Percentiles rank a stretch among this genome's conserved stretches.
These are phyloP conservation scores for Archips crataeganus DNA, from an alignment of 2,888 invertebrate species.

Conservation along the genomic window DNA sequence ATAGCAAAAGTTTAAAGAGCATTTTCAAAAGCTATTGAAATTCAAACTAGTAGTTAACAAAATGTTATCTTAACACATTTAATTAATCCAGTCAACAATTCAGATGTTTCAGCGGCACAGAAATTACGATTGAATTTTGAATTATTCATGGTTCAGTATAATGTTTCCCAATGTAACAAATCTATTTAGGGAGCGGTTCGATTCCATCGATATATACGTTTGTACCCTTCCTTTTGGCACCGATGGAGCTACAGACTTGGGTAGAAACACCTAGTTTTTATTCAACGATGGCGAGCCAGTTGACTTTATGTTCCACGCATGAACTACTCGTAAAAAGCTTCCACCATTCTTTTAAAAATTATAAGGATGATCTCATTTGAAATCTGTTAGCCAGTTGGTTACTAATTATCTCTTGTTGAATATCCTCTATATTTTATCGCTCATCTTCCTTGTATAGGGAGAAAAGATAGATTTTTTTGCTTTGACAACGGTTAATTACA, in stretches of 20 bases:
- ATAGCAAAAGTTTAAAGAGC: constrained; percentile 7
- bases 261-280: neutral
- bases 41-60: constrained; percentile 41
- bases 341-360: too few species aligned
- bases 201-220: constrained; percentile 16
- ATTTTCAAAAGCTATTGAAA: constrained; percentile 18
- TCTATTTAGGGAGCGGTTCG: neutral
- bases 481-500: too few species aligned
- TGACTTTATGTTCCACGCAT: too few species aligned
- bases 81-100: constrained; percentile 34
- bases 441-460: too few species aligned
- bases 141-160: constrained; percentile 42
- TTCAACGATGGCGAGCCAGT: too few species aligned
- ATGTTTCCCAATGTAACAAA: constrained; percentile 28
- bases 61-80: constrained; percentile 41
- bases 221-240: neutral
- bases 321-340: too few species aligned
- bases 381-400: too few species aligned
- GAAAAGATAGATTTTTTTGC: too few species aligned
- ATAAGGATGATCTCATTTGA: too few species aligned
- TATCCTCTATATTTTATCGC: too few species aligned
- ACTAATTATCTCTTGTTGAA: too few species aligned
- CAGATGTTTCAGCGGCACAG: constrained; percentile 29
- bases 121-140: constrained; percentile 44
- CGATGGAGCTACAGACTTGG: neutral